phyloP scores from a whole-genome alignment of 2,888 invertebrate species.

The Mythimna pallens region DNA sequence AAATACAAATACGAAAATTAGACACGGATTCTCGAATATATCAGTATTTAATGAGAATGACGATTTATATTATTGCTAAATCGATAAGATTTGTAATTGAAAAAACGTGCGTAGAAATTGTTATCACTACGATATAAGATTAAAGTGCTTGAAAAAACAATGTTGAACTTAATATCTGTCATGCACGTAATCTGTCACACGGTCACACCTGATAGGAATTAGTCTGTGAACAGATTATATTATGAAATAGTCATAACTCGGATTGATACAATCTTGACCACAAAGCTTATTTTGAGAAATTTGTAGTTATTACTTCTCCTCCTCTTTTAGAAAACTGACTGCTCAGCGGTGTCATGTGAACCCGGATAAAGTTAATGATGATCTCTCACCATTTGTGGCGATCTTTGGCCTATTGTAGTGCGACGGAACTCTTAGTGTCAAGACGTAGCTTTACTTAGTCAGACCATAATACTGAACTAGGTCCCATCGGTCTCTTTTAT shows the following conservation, averaged over 20 bases:
- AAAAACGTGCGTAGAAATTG: constrained; percentile 24
- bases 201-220: constrained; percentile 32
- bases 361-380: neutral
- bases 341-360: too few species aligned
- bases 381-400: neutral
- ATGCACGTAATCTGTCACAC: constrained; percentile 38
- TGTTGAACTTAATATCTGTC: constrained; percentile 44
- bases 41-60: constrained; percentile 18
- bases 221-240: constrained; percentile 27
- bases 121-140: constrained; percentile 28
- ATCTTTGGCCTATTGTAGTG: neutral
- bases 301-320: neutral
- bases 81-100: constrained; percentile 35
- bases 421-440: neutral
- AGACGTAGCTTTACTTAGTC: neutral
- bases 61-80: neutral
- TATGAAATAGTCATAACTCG: constrained; percentile 26
- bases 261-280: neutral
- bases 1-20: constrained; percentile 12
- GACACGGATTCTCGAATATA: neutral
- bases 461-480: too few species aligned
- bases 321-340: too few species aligned
- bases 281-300: neutral
- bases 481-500: too few species aligned
- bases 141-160: constrained; percentile 22